A percentile compares a stretch with the other conserved stretches of the same genome.
Evolutionary conservation across 2,113 vertebrate species (phyloP).

Genomic region (Cyprinodon tularosa): DNA sequence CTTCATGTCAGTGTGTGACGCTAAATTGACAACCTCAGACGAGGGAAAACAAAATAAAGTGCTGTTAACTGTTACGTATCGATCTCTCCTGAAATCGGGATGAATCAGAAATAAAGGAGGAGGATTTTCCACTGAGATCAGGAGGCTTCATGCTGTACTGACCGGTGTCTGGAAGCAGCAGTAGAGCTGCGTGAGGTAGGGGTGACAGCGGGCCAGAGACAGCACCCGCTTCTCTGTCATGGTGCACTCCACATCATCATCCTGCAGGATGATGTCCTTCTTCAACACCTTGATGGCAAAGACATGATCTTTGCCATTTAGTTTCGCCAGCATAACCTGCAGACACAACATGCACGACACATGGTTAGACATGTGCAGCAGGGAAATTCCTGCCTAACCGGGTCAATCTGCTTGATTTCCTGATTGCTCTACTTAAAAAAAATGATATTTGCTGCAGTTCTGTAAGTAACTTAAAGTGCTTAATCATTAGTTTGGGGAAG

Average conservation of each 20-base stretch:
- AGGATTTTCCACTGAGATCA: not conserved
- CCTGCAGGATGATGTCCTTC: conserved; percentile 97
- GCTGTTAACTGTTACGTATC: not conserved
- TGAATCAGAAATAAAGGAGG: not conserved
- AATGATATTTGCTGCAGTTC: not conserved
- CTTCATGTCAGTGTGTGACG: not conserved
- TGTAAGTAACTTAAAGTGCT: too few species aligned
- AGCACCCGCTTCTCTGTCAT: conserved; percentile 97
- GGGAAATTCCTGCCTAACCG: not conserved
- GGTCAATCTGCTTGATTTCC: not conserved
- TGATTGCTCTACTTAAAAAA: not conserved
- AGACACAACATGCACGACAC: conserved; percentile 7
- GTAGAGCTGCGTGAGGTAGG: conserved; percentile 96
- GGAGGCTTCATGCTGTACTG: conserved; percentile 54
- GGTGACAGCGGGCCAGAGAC: conserved; percentile 88
- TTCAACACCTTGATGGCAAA: conserved; percentile 97
- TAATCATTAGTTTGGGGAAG: not conserved
- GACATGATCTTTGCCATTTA: conserved; percentile 84
- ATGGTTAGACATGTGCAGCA: not conserved
- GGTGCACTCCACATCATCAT: conserved; percentile 97
- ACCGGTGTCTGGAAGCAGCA: conserved; percentile 97
- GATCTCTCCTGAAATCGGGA: not conserved
- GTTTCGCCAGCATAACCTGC: conserved; percentile 94
- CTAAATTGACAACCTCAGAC: not conserved
- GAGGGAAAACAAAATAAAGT: not conserved